Base-by-base conservation (phyloP, 1,140 invertebrate species). In the Maniola jurtina region DNA sequence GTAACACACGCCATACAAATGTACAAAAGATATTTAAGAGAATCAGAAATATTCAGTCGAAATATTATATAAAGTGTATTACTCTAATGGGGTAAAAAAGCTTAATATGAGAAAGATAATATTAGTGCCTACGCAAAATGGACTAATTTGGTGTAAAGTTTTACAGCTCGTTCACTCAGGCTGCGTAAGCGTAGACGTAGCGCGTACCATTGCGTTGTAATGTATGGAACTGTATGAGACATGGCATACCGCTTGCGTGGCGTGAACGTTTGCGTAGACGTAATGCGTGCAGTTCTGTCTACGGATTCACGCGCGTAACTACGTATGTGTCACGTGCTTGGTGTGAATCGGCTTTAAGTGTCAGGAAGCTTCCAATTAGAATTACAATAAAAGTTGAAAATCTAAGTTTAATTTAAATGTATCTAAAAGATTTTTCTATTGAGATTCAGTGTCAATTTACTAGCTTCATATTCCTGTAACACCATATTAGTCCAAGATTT, bases 1-100 rank as follows among this genome's bases (percentile, higher is more conserved):
- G 38, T 55, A 52, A 60, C 25, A 60, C 47, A 25, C 68, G 61
- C 59, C 66, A 75, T 72, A 76, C 66, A 79, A 84, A 81, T 86
- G 72, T 80, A 84, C 80, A 83, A 84, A 83, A 81, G 64, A 62
- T 9, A 34, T 68, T 58, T 58, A 25, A 60, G 52, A 71, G 67
- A 61, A 70, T 70, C 70, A 50, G 60, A 70, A 70, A 61, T 55
- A 69, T 76, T 86, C 85, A 87, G 85, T 89, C 83, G 70, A 75
- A 78, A 76, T 79, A 81, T 71, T 76, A 73, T 75, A 76, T 68
- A 80, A 79, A 77, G 76, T 61, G 68, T 75, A 75, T 79, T 73
- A 79, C 73, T 76, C 70, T 77, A 75, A 77, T 68, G 80, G 85
- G 81, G 85, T 90, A 90, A 80, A 90, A 90, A 90, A 90, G 86